Percentiles rank a stretch among this genome's conserved stretches.
Evolutionary conservation across 2,888 invertebrate species (phyloP).

Genomic region (Protonemura montana): DNA sequence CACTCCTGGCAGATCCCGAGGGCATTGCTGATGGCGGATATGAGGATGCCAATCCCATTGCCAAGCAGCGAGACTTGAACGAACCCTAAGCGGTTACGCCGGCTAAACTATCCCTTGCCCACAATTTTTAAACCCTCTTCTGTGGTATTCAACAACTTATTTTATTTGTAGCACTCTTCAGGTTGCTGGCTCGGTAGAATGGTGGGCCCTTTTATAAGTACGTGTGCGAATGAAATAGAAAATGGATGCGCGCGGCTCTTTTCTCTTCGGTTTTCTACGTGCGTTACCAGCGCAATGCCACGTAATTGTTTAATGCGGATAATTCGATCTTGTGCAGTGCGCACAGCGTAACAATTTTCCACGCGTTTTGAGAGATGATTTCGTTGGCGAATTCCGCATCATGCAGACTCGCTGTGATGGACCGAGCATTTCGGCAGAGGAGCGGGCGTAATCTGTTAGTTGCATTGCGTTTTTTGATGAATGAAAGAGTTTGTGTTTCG

Average conservation of each 20-base stretch:
- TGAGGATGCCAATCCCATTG: not conserved
- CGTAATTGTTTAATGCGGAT: not conserved
- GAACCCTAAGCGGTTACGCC: not conserved
- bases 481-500: slow-evolving; percentile 14
- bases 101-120: slow-evolving; percentile 2
- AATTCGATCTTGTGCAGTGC: not conserved
- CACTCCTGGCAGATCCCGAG: not conserved
- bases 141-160: not conserved
- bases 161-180: slow-evolving; percentile 12
- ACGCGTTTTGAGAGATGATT: not conserved
- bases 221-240: not conserved
- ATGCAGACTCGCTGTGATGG: not conserved
- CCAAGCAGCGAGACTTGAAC: not conserved
- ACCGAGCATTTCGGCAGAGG: not conserved
- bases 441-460: not conserved
- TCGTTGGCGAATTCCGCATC: not conserved
- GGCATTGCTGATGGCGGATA: not conserved
- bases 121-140: slow-evolving; percentile 12
- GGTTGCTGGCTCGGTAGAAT: not conserved
- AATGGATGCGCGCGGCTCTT: not conserved
- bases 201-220: not conserved
- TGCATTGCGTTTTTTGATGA: slow-evolving; percentile 7
- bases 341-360: not conserved
- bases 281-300: not conserved
- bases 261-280: not conserved